Conservation (phyloP, 2,888 invertebrate species). For the Lochmaea capreae region DNA sequence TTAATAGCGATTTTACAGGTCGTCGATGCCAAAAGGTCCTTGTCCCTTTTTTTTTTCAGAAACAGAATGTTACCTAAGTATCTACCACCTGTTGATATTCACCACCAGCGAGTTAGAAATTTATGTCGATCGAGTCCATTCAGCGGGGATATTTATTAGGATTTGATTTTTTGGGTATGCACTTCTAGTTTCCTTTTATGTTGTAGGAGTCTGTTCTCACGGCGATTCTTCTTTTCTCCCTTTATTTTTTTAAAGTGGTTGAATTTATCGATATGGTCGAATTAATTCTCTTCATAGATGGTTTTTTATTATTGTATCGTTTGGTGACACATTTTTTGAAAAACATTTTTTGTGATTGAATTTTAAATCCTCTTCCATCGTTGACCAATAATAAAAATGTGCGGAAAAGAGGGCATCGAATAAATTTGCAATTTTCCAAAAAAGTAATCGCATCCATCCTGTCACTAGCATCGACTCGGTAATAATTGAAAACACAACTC, state of each 20-base stretch:
- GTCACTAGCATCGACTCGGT: slow-evolving; percentile 63
- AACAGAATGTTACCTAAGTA: slow-evolving; percentile 49
- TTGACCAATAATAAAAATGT: background rate
- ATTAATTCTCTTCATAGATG: background rate
- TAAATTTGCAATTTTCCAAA: background rate
- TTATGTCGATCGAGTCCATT: slow-evolving; percentile 54
- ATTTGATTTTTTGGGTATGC: slow-evolving; percentile 51
- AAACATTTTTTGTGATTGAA: no score
- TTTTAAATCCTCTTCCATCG: no score
- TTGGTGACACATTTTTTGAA: background rate
- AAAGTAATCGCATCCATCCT: slow-evolving; percentile 57
- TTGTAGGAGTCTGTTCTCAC: slow-evolving; percentile 49
- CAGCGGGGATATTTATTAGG: slow-evolving; percentile 53
- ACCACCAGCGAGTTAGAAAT: slow-evolving; percentile 40
- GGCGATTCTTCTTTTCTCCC: slow-evolving; percentile 36
- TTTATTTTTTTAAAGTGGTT: slow-evolving; percentile 11
- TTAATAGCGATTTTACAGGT: slow-evolving; percentile 47
- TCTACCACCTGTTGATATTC: slow-evolving; percentile 54
- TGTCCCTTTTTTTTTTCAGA: slow-evolving; percentile 33
- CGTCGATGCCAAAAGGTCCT: slow-evolving; percentile 42
- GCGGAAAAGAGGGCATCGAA: background rate
- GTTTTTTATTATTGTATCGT: background rate
- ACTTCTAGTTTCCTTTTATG: slow-evolving; percentile 37
- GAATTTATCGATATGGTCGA: slow-evolving; percentile 29
- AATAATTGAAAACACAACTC: slow-evolving; percentile 62